Conservation (phyloP, 2,113 vertebrate species). For the Edolisoma coerulescens region DNA sequence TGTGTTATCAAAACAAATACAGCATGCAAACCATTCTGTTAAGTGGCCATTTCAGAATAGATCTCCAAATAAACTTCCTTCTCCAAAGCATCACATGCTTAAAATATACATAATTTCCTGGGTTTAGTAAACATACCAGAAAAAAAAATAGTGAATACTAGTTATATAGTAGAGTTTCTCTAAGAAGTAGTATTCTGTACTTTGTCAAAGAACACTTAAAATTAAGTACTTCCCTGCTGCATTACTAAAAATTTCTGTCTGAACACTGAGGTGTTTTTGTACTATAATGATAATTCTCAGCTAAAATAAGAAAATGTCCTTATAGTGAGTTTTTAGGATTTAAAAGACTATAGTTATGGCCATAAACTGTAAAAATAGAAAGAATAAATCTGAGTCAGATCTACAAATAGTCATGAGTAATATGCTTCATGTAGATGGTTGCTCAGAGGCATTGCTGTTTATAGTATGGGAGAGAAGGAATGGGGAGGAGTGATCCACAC, state of each 20-base stretch:
- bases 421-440: neutral
- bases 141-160: neutral
- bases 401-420: neutral
- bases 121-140: neutral
- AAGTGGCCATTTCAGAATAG: neutral
- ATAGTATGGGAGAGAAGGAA: neutral
- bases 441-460: neutral
- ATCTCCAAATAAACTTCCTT: neutral
- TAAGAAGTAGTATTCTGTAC: neutral
- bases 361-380: neutral
- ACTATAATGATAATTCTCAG: neutral
- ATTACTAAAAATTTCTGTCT: neutral
- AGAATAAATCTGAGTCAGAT: neutral
- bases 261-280: neutral
- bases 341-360: neutral
- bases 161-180: neutral
- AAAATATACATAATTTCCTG: neutral
- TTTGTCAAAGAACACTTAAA: neutral
- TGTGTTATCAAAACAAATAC: neutral
- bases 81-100: neutral
- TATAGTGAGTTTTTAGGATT: neutral
- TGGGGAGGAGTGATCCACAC: neutral
- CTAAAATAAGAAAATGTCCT: neutral
- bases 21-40: neutral
- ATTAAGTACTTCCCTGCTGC: neutral